These are phyloP conservation scores for Hyperoplus lanceolatus DNA, from an alignment of 2,797 vertebrate species.

Conservation along the genomic window DNA sequence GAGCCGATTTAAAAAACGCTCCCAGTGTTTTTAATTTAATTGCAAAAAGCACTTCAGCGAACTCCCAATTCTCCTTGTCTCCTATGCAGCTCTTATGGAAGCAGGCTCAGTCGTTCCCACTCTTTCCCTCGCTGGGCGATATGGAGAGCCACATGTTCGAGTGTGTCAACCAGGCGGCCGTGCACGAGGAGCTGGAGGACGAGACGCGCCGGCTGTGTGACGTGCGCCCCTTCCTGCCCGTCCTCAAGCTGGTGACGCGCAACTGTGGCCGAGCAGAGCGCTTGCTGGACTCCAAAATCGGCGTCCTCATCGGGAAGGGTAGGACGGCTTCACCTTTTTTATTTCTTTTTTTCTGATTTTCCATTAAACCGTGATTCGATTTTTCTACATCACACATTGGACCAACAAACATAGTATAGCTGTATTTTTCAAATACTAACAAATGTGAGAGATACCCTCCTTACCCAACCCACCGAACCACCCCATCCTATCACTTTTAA, in stretches of 20 bases:
- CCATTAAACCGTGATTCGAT: too few relatives aligned
- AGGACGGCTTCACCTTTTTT: conserved; percentile 43
- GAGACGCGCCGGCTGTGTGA: conserved; percentile 96
- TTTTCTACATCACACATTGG: too few relatives aligned
- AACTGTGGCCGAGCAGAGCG: conserved; percentile 96
- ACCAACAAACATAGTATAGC: too few relatives aligned
- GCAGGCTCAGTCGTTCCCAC: conserved; percentile 94
- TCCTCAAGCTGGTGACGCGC: conserved; percentile 93
- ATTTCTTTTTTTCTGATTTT: too few relatives aligned
- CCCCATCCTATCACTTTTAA: too few relatives aligned
- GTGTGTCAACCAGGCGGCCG: conserved; percentile 97
- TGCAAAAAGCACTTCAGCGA: not conserved
- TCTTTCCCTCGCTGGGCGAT: conserved; percentile 93
- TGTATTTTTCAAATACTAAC: too few relatives aligned
- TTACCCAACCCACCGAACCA: too few relatives aligned
- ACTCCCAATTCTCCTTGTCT: conserved; percentile 4
- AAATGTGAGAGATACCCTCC: too few relatives aligned
- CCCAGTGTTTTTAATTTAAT: conserved; percentile 25
- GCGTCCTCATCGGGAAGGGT: conserved; percentile 98
- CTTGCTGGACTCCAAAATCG: conserved; percentile 95
- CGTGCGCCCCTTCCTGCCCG: conserved; percentile 95
- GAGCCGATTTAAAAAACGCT: not conserved
- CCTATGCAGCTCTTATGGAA: conserved; percentile 95
- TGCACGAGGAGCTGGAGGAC: conserved; percentile 97
- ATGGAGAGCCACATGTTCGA: conserved; percentile 99